Conservation (phyloP, 2,888 invertebrate species). For the Brachypalpus laphriformis region DNA sequence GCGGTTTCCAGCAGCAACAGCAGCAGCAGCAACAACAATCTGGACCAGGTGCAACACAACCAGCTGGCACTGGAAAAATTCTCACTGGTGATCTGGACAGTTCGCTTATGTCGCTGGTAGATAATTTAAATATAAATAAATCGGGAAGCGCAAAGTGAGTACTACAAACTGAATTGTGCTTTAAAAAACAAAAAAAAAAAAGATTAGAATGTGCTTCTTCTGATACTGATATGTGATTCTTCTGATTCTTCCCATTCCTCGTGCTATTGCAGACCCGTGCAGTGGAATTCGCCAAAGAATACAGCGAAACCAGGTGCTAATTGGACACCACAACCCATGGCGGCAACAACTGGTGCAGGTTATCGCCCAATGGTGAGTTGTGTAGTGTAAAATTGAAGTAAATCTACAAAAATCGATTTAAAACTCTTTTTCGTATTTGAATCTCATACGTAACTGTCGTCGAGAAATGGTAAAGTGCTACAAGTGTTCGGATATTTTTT, state of each 20-base stretch:
- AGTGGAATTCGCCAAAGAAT: conserved; percentile 96
- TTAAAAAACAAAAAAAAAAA: conserved; percentile 68
- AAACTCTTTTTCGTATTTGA: conserved; percentile 9
- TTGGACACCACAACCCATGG: conserved; percentile 95
- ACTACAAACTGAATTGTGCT: conserved; percentile 62
- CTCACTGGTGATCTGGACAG: conserved; percentile 97
- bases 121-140: conserved; percentile 95
- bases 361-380: conserved; percentile 93
- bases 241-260: conserved; percentile 61
- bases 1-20: conserved; percentile 77
- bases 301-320: conserved; percentile 90
- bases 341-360: conserved; percentile 93
- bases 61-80: conserved; percentile 87
- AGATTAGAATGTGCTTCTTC: conserved; percentile 64
- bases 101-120: conserved; percentile 95
- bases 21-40: conserved; percentile 81
- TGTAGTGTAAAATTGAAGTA: conserved; percentile 44
- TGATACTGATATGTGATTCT: conserved; percentile 53
- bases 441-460: conserved; percentile 17
- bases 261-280: conserved; percentile 87
- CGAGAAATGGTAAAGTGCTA: conserved; percentile 25
- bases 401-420: conserved; percentile 23
- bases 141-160: conserved; percentile 88
- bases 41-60: conserved; percentile 81
- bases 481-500: conserved; percentile 20